These are phyloP conservation scores for Pteria penguin DNA, from an alignment of 2,888 invertebrate species.

Conservation along the genomic window DNA sequence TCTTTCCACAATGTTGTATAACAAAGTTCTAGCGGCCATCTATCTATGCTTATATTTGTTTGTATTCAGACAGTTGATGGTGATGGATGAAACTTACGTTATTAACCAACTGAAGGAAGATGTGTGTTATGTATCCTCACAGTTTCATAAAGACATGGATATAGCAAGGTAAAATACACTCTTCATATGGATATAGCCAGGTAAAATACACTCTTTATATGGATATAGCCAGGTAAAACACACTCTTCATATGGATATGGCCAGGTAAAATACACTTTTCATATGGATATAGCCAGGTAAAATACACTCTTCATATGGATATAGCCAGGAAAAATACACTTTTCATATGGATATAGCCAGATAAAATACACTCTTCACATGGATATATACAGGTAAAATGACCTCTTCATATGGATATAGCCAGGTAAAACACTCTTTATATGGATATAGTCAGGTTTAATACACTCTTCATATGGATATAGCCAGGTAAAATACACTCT, in stretches of 20 bases:
- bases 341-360: too few relatives aligned
- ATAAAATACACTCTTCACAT: too few relatives aligned
- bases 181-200: background rate
- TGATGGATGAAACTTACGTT: slow-evolving; percentile 99
- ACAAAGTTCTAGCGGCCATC: too few relatives aligned
- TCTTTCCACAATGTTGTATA: too few relatives aligned
- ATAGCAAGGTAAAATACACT: slow-evolving; percentile 70
- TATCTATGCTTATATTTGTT: too few relatives aligned
- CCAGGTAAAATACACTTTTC: background rate
- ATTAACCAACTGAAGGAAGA: slow-evolving; percentile 99
- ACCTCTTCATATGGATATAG: too few relatives aligned
- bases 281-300: background rate
- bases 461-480: too few relatives aligned
- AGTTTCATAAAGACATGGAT: slow-evolving; percentile 87
- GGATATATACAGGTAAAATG: too few relatives aligned
- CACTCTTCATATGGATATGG: background rate
- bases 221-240: background rate
- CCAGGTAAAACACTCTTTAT: too few relatives aligned
- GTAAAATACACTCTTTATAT: background rate
- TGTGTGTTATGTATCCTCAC: slow-evolving; percentile 92
- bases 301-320: background rate
- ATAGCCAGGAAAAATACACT: background rate
- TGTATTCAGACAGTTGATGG: slow-evolving; percentile 94
- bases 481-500: too few relatives aligned
- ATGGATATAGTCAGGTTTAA: too few relatives aligned